Base-by-base conservation (phyloP, 2,888 invertebrate species). In the Drosophila infuscata region DNA sequence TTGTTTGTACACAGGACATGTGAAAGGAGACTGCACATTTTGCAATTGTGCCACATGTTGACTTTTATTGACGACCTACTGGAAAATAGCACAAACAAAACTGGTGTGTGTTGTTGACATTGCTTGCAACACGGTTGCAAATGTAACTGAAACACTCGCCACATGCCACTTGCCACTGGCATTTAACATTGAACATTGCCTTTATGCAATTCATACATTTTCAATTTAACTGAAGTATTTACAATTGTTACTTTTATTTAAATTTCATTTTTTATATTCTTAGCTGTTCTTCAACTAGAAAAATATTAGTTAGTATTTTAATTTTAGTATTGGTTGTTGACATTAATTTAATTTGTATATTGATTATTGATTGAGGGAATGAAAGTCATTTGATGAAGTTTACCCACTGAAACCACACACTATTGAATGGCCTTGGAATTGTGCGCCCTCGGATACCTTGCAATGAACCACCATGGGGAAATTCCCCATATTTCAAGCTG, bases 61-160 rank as follows among this genome's bases (percentile, higher is more conserved):
- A 65, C 83, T 79, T 82, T 79, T 78, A 82, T 89, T 67, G 65
- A 54, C 70, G 65, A 63, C 51, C 54, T 53, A 30, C 36, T 60
- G 58, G 32, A 70, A 48, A 52, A 48, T 56, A 67, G 63, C 46
- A 43, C 54, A 74, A 68, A 66, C 61, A 71, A 69, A 71, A 49
- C 53, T 35, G 32, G 15, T 25, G 46, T 46, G 15, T 53, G 56
- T 33, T 61, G 38, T 75, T 65, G 59, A 62, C 61, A 56, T 76
- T 77, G 60, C 59, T 29, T 56, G 61, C 61, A 70, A 61, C 70
- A 56, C 49, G 20, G 29, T 38, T 52, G 54, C 59, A 48, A 52
- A 52, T 56, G 54, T 64, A 64, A 52, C 76, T 62, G 35, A 15
- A 74, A 61, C 20, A 41, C 46, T 57, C 49, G 29, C 52, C 46